These are phyloP conservation scores for Pogonocichla stellata DNA, from an alignment of 2,113 vertebrate species.

Conservation along the genomic window DNA sequence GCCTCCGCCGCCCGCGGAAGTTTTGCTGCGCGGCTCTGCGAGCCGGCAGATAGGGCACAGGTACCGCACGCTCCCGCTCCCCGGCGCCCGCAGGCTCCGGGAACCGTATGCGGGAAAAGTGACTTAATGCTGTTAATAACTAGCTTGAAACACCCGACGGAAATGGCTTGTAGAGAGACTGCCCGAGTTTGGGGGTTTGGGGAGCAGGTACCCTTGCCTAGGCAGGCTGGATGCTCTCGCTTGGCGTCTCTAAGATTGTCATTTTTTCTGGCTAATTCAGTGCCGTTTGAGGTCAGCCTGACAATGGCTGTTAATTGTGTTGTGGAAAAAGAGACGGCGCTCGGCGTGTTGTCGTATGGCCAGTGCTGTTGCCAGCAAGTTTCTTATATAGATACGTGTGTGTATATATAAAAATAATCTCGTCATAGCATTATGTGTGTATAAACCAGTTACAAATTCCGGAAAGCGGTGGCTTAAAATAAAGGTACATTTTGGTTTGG, in stretches of 20 bases:
- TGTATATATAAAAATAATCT: neutral
- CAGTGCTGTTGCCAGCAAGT: neutral
- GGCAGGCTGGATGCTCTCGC: neutral
- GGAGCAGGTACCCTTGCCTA: neutral
- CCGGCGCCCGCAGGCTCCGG: neutral
- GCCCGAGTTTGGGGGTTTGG: fast-evolving
- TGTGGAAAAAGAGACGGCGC: neutral
- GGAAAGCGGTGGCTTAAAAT: neutral
- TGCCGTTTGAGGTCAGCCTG: neutral
- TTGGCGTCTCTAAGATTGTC: neutral
- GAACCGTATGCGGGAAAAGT: neutral
- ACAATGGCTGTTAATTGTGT: neutral
- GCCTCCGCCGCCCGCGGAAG: neutral
- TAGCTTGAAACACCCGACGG: neutral
- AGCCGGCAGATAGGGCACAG: neutral
- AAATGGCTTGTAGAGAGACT: neutral
- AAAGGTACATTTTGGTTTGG: neutral
- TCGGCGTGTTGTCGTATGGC: neutral
- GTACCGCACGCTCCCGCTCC: neutral
- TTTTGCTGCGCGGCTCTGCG: neutral
- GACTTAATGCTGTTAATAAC: neutral
- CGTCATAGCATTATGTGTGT: neutral
- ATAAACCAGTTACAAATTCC: neutral
- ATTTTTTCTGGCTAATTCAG: neutral
- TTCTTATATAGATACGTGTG: neutral